phyloP scores from a whole-genome alignment of 2,888 invertebrate species.

The Yponomeuta evonymella region DNA sequence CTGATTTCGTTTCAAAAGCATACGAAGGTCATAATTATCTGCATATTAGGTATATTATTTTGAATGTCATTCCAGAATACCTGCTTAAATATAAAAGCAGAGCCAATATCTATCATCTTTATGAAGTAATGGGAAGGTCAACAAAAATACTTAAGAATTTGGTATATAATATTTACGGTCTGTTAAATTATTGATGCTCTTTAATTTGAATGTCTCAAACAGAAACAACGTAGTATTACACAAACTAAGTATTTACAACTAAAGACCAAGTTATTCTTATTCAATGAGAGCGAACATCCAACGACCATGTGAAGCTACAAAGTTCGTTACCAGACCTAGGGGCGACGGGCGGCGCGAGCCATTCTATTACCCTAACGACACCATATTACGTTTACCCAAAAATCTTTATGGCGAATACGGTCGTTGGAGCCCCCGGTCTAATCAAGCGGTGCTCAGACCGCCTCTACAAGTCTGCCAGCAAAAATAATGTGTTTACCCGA shows the following conservation, averaged over 20 bases:
- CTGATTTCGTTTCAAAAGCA: no score
- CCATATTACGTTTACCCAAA: conserved; percentile 68
- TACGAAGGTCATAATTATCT: no score
- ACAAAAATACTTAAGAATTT: no score
- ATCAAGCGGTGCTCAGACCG: conserved; percentile 51
- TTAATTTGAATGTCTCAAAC: no score
- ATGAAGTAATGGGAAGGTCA: no score
- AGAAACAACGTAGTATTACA: neutral
- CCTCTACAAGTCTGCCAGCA: neutral
- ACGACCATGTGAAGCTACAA: neutral
- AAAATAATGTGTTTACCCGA: conserved; percentile 1
- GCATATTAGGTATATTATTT: no score
- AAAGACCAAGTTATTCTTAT: neutral
- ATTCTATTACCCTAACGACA: conserved; percentile 70
- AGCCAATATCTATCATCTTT: no score
- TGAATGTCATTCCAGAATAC: no score
- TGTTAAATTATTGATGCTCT: no score
- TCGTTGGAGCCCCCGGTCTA: conserved; percentile 54
- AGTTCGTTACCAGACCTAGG: conserved; percentile 8
- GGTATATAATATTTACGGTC: no score
- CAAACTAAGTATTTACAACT: neutral
- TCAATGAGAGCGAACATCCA: neutral
- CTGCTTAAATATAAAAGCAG: no score
- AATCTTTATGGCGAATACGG: conserved; percentile 58
- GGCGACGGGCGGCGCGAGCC: conserved; percentile 29